Evolutionary conservation across 1,140 invertebrate species (phyloP).

Genomic region (Pteromalus puparum): DNA sequence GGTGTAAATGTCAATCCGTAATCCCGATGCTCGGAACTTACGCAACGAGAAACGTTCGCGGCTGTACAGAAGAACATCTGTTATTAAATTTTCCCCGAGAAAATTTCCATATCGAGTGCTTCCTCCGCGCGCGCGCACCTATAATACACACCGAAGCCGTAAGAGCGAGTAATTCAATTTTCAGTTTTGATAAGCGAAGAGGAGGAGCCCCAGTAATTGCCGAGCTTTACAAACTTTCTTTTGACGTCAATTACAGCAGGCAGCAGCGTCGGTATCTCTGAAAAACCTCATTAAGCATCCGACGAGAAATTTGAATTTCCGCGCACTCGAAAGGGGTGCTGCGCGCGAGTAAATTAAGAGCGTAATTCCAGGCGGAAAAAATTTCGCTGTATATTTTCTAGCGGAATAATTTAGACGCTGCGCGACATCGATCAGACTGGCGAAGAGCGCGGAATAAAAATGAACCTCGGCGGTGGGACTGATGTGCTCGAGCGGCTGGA

Average conservation of each 20-base stretch:
- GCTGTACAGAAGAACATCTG: neutral
- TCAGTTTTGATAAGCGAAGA: neutral
- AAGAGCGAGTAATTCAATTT: neutral
- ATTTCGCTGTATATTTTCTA: neutral
- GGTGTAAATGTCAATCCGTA: neutral
- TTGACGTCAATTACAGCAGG: conserved; percentile 10
- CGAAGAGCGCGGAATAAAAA: neutral
- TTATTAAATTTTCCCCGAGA: neutral
- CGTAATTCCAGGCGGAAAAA: conserved; percentile 31
- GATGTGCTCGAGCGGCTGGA: neutral
- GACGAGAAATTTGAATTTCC: conserved; percentile 30
- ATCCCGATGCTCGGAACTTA: neutral
- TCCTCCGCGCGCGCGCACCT: neutral
- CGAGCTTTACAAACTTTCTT: conserved; percentile 7
- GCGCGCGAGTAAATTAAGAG: conserved; percentile 37
- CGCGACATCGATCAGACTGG: conserved; percentile 37
- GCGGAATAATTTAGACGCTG: conserved; percentile 32
- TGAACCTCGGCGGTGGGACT: neutral
- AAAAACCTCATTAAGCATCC: conserved; percentile 33
- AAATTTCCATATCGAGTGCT: neutral
- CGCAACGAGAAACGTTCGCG: neutral
- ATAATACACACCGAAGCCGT: too few species aligned
- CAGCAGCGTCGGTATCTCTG: too few species aligned
- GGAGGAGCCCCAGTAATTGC: neutral
- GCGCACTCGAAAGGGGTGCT: neutral